Percentiles rank a stretch among this genome's conserved stretches.
Conservation (phyloP, 2,113 vertebrate species). For the Cranoglanis bouderius region DNA sequence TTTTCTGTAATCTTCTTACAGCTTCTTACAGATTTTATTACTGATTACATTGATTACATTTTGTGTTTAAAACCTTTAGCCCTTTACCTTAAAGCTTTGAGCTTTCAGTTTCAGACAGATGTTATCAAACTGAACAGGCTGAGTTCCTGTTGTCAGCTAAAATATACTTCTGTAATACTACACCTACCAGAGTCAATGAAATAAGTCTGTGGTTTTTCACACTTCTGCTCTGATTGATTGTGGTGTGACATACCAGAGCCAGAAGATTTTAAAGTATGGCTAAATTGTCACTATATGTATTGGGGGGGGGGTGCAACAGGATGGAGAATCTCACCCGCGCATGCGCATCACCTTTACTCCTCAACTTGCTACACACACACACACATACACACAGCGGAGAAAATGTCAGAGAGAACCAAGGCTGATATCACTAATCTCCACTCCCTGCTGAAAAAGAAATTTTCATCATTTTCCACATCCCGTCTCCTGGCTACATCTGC, state of each 20-base stretch:
- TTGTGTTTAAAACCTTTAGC: not conserved
- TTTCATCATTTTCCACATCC: too few relatives aligned
- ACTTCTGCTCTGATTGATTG: not conserved
- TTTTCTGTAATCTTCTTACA: not conserved
- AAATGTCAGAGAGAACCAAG: too few relatives aligned
- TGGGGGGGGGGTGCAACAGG: too few relatives aligned
- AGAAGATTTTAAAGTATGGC: not conserved
- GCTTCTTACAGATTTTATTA: not conserved
- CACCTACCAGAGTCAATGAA: not conserved
- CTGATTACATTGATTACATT: not conserved
- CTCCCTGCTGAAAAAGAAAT: too few relatives aligned
- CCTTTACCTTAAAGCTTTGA: not conserved
- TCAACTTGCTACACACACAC: too few relatives aligned
- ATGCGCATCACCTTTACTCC: too few relatives aligned
- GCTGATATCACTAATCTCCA: too few relatives aligned
- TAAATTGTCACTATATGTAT: not conserved
- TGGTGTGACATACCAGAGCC: not conserved
- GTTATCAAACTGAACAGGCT: not conserved
- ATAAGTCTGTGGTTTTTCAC: not conserved
- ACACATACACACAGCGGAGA: too few relatives aligned
- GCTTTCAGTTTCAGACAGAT: too few relatives aligned
- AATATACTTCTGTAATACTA: not conserved
- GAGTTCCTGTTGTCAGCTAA: not conserved
- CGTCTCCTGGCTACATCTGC: too few relatives aligned
- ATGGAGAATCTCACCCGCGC: too few relatives aligned